Percentiles rank a stretch among this genome's conserved stretches.
These are phyloP conservation scores for Byasa hedistus DNA, from an alignment of 2,888 invertebrate genomes.

Conservation along the genomic window DNA sequence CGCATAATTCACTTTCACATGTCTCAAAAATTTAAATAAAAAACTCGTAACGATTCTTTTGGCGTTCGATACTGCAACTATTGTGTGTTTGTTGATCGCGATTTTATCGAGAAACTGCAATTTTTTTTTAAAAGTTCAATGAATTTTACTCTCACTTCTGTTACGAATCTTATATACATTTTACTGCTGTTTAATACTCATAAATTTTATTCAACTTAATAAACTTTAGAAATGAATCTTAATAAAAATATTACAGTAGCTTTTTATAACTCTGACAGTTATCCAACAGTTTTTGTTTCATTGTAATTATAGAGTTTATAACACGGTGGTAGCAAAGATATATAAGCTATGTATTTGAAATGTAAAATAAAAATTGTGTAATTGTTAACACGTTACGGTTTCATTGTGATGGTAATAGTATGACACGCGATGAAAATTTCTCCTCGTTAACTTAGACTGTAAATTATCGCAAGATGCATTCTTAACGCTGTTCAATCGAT, in stretches of 20 bases:
- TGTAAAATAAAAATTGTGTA: slow-evolving; percentile 20
- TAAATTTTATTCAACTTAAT: background rate
- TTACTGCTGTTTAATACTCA: background rate
- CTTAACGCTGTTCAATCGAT: slow-evolving; percentile 9
- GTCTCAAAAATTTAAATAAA: slow-evolving; percentile 58
- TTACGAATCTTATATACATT: background rate
- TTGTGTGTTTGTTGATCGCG: slow-evolving; percentile 6
- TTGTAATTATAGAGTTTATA: too few relatives aligned
- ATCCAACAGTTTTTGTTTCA: too few relatives aligned
- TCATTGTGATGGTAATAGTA: slow-evolving; percentile 23
- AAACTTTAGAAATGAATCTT: background rate
- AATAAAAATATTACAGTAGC: background rate
- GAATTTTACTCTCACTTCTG: slow-evolving; percentile 1
- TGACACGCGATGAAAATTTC: slow-evolving; percentile 30
- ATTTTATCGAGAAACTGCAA: slow-evolving; percentile 13
- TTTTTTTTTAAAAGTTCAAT: slow-evolving; percentile 6
- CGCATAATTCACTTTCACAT: slow-evolving; percentile 59
- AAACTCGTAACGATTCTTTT: slow-evolving; percentile 51
- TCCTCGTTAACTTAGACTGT: slow-evolving; percentile 2
- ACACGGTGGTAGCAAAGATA: too few relatives aligned
- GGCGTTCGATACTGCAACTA: slow-evolving; percentile 40
- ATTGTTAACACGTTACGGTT: slow-evolving; percentile 27
- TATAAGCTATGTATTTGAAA: background rate
- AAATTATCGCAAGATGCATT: slow-evolving; percentile 16
- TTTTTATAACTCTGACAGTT: background rate